These are phyloP conservation scores for Drosophila subquinaria DNA, from an alignment of 2,888 invertebrate genomes.

Conservation along the genomic window DNA sequence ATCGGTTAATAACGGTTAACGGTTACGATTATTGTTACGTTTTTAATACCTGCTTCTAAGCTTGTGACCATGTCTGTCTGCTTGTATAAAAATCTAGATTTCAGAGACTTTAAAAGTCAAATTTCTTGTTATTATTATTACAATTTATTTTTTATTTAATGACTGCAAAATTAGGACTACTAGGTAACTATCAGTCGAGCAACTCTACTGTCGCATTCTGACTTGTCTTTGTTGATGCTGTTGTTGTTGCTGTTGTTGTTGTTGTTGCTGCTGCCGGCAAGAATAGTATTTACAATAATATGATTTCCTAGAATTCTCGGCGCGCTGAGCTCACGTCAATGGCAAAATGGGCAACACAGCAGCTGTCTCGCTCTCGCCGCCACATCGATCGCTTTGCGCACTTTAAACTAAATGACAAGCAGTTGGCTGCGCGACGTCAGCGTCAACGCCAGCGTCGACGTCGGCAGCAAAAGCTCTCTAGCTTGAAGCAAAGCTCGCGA, in stretches of 20 bases:
- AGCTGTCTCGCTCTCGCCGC: conserved; percentile 44
- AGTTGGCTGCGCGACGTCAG: conserved; percentile 4
- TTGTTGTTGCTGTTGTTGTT: conserved; percentile 7
- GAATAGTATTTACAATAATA: conserved; percentile 59
- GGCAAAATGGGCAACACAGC: conserved; percentile 24
- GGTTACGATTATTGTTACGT: too few relatives aligned
- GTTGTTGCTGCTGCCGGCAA: conserved; percentile 37
- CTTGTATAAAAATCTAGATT: background rate
- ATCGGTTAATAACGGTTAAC: too few relatives aligned
- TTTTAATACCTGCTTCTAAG: background rate
- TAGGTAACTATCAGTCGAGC: background rate
- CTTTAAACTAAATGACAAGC: conserved; percentile 52
- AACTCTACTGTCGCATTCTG: background rate
- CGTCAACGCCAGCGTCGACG: conserved; percentile 7
- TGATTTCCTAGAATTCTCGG: conserved; percentile 70
- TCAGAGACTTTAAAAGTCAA: too few relatives aligned
- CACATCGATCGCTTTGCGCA: conserved; percentile 41
- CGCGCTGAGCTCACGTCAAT: conserved; percentile 57
- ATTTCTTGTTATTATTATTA: too few relatives aligned
- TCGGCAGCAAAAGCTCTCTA: conserved; percentile 19
- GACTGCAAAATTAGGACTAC: background rate
- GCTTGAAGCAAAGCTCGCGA: conserved; percentile 35
- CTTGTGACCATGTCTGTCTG: background rate
- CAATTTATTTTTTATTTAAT: too few relatives aligned
- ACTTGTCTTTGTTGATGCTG: conserved; percentile 5